Conservation (phyloP, 92 coral and sea anemone genomes). For the Muricea muricata region DNA sequence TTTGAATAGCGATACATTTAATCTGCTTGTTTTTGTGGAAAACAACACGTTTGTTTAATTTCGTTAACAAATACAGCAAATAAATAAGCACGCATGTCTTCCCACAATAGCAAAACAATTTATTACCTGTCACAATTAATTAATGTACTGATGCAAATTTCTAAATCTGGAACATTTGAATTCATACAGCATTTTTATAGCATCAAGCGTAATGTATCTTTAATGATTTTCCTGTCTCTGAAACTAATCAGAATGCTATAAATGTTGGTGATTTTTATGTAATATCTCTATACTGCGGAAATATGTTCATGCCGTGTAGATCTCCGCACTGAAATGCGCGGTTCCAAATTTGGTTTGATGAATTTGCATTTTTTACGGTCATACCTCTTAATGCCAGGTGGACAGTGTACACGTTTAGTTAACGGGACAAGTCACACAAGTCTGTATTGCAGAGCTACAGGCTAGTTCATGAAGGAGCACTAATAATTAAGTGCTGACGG, state of each 20-base stretch:
- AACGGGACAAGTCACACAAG: too few species aligned
- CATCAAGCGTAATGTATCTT: not conserved
- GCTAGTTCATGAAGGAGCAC: too few species aligned
- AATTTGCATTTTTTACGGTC: not conserved
- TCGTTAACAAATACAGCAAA: too few species aligned
- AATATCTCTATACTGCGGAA: constrained; percentile 9
- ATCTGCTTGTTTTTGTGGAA: too few species aligned
- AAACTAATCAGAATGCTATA: constrained; percentile 7
- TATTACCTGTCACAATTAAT: not conserved
- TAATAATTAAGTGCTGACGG: too few species aligned
- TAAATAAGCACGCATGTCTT: too few species aligned
- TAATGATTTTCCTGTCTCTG: constrained; percentile 10
- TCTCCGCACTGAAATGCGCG: constrained; percentile 2
- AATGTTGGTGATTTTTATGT: not conserved
- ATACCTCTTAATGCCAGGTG: not conserved
- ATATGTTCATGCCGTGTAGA: constrained; percentile 17
- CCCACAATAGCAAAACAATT: not conserved
- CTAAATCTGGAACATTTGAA: not conserved
- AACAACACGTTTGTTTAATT: too few species aligned
- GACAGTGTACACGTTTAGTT: too few species aligned
- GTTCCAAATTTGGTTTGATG: constrained; percentile 22
- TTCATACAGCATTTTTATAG: not conserved
- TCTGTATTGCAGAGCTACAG: too few species aligned
- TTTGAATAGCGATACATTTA: too few species aligned
- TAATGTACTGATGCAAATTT: too few species aligned